A percentile compares a stretch with the other conserved stretches of the same genome.
Evolutionary conservation across 1,140 invertebrate species (phyloP).

Genomic region (Schlechtendalia chinensis): DNA sequence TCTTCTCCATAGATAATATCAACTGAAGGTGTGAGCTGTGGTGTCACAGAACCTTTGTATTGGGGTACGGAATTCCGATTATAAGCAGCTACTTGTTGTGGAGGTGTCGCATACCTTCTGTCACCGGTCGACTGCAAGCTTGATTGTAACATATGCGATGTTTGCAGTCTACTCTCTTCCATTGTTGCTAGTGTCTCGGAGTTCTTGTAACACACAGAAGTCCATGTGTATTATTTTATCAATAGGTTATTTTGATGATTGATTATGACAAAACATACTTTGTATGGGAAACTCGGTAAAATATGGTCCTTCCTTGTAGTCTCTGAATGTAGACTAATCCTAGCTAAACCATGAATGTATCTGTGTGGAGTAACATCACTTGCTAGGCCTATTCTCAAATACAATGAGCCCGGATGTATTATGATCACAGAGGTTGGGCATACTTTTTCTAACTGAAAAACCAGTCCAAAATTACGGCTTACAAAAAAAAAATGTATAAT

Average conservation of each 20-base stretch:
- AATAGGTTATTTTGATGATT: conserved; percentile 12
- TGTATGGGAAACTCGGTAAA: conserved; percentile 63
- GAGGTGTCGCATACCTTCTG: conserved; percentile 77
- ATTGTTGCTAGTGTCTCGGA: conserved; percentile 71
- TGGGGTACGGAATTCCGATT: conserved; percentile 58
- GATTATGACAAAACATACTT: conserved; percentile 53
- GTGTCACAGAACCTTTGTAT: neutral
- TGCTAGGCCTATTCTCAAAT: conserved; percentile 83
- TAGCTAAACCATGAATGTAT: conserved; percentile 83
- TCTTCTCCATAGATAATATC: conserved; percentile 69
- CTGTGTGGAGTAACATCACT: conserved; percentile 83
- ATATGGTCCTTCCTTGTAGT: conserved; percentile 65
- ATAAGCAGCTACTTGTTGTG: conserved; percentile 81
- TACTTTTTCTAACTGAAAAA: conserved; percentile 2
- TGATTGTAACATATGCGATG: conserved; percentile 80
- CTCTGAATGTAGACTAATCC: conserved; percentile 58
- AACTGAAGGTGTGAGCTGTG: conserved; percentile 57
- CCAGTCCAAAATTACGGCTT: neutral
- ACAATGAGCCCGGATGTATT: conserved; percentile 91
- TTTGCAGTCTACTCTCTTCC: conserved; percentile 77
- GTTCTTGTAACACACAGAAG: conserved; percentile 56
- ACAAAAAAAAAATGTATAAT: neutral
- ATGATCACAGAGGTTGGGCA: conserved; percentile 68
- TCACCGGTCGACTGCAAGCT: conserved; percentile 79
- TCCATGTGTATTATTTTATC: too few species aligned